phyloP scores from a whole-genome alignment of 1,140 invertebrate species.

The Diorhabda elongata region DNA sequence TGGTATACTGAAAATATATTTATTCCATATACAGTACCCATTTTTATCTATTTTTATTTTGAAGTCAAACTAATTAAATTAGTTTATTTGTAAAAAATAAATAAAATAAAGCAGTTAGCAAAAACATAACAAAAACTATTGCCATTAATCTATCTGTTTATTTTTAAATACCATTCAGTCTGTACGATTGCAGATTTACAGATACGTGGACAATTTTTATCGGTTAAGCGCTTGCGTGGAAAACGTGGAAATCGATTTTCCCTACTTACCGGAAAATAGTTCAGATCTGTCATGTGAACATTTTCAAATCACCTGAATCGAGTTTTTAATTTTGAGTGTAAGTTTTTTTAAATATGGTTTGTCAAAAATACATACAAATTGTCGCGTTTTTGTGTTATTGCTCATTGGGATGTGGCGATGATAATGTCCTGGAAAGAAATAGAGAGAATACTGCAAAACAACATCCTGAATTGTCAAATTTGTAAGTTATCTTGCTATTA shows the following conservation, averaged over 20 bases:
- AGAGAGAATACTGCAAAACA: conserved; percentile 27
- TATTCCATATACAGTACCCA: no score
- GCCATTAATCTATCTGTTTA: no score
- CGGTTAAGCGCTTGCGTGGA: not conserved
- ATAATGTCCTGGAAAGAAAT: conserved; percentile 25
- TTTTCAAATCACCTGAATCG: not conserved
- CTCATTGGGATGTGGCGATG: conserved; percentile 19
- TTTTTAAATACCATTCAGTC: no score
- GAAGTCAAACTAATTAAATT: no score
- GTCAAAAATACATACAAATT: conserved; percentile 20
- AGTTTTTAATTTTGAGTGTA: not conserved
- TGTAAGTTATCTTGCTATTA: conserved; percentile 28
- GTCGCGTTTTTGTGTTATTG: conserved; percentile 28
- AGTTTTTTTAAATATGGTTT: conserved; percentile 12
- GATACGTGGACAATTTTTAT: no score
- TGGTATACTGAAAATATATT: no score
- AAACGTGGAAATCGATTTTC: not conserved
- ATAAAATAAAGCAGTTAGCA: no score
- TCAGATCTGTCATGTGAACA: not conserved
- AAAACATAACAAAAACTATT: no score
- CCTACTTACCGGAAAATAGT: not conserved
- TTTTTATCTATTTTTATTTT: no score
- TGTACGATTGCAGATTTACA: no score
- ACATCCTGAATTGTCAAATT: conserved; percentile 37
- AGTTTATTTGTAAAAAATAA: no score